phyloP scores from a whole-genome alignment of 2,797 vertebrate genomes.

The Platalea minor region DNA sequence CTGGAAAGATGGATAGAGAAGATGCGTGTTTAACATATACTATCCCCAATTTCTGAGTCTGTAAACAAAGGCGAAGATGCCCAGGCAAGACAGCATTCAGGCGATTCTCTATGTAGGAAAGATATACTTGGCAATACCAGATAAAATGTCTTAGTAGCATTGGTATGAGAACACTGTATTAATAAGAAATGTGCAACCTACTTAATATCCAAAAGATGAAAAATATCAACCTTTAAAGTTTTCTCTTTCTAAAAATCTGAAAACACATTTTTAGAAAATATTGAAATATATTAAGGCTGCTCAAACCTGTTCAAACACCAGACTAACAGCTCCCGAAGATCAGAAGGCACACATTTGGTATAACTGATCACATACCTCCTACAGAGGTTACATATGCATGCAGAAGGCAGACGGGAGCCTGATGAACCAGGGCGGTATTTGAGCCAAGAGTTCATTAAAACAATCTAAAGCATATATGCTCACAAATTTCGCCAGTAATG shows the following conservation, averaged over 20 bases:
- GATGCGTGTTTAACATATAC: background rate
- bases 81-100: background rate
- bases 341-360: background rate
- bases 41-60: background rate
- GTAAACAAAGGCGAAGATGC: background rate
- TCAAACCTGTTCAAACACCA: background rate
- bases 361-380: background rate
- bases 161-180: background rate
- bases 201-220: background rate
- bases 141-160: background rate
- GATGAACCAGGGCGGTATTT: background rate
- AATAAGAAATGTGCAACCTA: background rate
- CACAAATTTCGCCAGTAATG: background rate
- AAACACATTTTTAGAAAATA: background rate
- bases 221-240: background rate
- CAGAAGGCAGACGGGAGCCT: background rate
- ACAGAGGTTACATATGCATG: background rate
- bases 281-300: background rate
- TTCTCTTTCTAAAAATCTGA: background rate
- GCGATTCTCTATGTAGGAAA: background rate
- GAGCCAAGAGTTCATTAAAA: background rate
- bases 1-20: background rate
- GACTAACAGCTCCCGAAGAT: background rate
- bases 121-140: background rate
- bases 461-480: accelerated